Percentiles rank a stretch among this genome's conserved stretches.
Evolutionary conservation across 2,797 vertebrate species (phyloP).

Genomic region (Salmo trutta): DNA sequence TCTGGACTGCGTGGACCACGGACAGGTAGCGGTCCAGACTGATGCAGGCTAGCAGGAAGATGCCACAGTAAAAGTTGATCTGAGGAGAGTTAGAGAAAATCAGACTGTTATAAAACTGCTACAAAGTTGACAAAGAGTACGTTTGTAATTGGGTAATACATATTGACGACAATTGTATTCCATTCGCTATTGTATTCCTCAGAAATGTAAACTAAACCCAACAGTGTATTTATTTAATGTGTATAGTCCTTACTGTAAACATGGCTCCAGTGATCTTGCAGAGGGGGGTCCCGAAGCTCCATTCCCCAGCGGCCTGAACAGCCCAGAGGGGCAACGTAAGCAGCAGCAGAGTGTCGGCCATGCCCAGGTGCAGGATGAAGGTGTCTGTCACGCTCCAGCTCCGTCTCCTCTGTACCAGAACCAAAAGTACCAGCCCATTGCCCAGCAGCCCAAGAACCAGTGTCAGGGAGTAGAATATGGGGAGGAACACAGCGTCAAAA

Average conservation of each 20-base stretch:
- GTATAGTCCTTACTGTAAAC: constrained; percentile 72
- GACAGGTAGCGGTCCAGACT: constrained; percentile 92
- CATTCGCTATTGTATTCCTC: background rate
- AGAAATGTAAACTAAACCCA: too few species aligned
- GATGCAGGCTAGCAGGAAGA: constrained; percentile 90
- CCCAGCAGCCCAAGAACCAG: constrained; percentile 79
- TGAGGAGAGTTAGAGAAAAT: constrained; percentile 36
- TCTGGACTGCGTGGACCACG: constrained; percentile 87
- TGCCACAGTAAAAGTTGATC: constrained; percentile 93
- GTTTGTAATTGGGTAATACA: background rate
- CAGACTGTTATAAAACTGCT: background rate
- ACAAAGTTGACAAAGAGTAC: background rate
- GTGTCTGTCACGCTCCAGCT: constrained; percentile 79
- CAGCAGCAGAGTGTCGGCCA: constrained; percentile 80
- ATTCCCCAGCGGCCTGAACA: constrained; percentile 65
- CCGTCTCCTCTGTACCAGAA: constrained; percentile 69
- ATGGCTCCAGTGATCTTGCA: constrained; percentile 82
- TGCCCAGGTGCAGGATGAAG: constrained; percentile 82
- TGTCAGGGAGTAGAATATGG: constrained; percentile 71
- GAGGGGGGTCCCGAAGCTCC: constrained; percentile 74
- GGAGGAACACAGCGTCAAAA: constrained; percentile 76
- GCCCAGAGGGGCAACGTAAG: constrained; percentile 82
- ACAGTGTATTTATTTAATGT: too few species aligned
- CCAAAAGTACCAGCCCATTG: constrained; percentile 72
- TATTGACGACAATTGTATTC: too few species aligned